Base-by-base conservation (phyloP, 1,140 invertebrate species). In the Probaryconus sp. region DNA sequence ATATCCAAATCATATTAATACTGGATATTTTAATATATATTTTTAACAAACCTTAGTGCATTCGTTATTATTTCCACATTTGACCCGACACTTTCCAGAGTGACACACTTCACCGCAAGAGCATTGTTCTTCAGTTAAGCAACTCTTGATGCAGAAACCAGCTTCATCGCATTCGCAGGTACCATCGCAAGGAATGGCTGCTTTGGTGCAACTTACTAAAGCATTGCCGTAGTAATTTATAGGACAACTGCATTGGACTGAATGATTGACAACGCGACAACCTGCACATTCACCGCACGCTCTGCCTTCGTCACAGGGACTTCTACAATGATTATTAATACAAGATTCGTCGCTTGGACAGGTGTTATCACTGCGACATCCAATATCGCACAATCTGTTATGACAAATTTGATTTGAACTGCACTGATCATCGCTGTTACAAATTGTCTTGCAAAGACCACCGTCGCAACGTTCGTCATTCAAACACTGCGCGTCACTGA, bases 361-460 rank as follows among this genome's bases (percentile, higher is more conserved):
- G 6, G 92, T 90, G n/a, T 92, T 91, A 81, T 96, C 95, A 80
- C 90, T 94, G 24, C 94, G 89, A 81, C 95, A 97, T 10, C 95
- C 95, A 72, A 92, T 90, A 67, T 95, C 92, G 81, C 96, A 97
- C 60, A 96, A 88, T 68, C 95, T 90, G 74, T 94, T 95, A 81
- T 94, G 92, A 80, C 96, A 97, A 75, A 96, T 96, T 82, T 96
- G 93, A 75, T 94, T 93, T 0, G 90, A 82, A 21, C 90, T 90
- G 80, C 96, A 97, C 47, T 93, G 92, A 26, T 91, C 89, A 80
- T 97, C 95, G 47, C 92, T 94, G 81, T 95, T 96, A 77, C 94
- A 97, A 11, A 96, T 92, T 2, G 92, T 89, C 83, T 94, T 92
- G 78, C 95, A 97, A 11, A 93, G 89, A 24, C 94, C 94, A 26